Evolutionary conservation across 2,113 vertebrate species (phyloP).

Genomic region (Montifringilla adamsi): DNA sequence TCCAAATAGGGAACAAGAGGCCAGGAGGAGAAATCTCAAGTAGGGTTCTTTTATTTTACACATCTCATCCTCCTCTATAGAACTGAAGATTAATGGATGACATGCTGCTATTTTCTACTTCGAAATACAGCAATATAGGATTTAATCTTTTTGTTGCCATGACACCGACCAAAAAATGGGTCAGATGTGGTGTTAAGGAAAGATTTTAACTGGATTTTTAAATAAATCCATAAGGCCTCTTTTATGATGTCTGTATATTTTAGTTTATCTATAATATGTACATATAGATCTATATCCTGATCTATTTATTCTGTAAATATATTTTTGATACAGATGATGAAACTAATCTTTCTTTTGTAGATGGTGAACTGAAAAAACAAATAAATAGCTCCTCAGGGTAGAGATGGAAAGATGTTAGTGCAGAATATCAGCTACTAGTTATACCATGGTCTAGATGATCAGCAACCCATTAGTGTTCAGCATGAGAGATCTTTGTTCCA

Average conservation of each 20-base stretch:
- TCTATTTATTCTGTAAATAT: not conserved
- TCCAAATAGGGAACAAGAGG: not conserved
- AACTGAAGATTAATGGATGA: not conserved
- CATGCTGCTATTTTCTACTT: slow-evolving; percentile 39
- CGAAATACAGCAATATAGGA: slow-evolving; percentile 22
- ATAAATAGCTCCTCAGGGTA: not conserved
- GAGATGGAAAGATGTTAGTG: not conserved
- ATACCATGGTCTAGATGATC: not conserved
- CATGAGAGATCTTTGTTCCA: not conserved
- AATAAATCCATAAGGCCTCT: not conserved
- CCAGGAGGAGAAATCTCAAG: not conserved
- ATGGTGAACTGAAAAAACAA: not conserved
- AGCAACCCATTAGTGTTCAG: not conserved
- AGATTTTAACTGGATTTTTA: slow-evolving; percentile 6
- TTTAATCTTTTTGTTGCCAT: slow-evolving; percentile 49
- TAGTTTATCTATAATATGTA: not conserved
- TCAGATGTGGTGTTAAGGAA: slow-evolving; percentile 14
- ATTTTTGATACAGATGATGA: not conserved
- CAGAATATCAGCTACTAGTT: not conserved
- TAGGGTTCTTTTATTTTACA: not conserved
- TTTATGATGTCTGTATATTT: not conserved
- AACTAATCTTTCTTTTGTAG: not conserved
- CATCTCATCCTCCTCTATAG: not conserved
- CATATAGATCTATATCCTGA: not conserved
- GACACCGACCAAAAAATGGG: slow-evolving; percentile 24